These are phyloP conservation scores for Theocolax elegans DNA, from an alignment of 1,140 invertebrate species.

Conservation along the genomic window DNA sequence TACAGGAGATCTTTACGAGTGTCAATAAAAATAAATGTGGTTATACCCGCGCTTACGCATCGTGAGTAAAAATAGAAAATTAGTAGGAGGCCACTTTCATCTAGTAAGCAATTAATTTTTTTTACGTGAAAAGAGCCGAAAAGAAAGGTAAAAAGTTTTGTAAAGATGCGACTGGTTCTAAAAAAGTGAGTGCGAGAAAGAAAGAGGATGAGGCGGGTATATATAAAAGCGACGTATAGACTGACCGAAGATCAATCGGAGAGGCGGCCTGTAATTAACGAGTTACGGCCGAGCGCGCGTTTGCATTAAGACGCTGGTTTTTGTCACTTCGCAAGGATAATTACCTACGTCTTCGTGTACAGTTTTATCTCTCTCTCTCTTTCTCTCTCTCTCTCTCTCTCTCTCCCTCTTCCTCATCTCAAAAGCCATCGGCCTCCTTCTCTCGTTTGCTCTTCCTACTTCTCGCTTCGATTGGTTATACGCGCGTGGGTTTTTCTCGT, in stretches of 20 bases:
- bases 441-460: constrained; percentile 21
- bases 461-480: constrained; percentile 59
- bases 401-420: constrained; percentile 18
- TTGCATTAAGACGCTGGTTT: constrained; percentile 66
- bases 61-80: constrained; percentile 35
- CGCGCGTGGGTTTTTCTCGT: constrained; percentile 59
- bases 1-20: constrained; percentile 35
- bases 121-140: constrained; percentile 31
- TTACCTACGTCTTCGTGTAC: constrained; percentile 50
- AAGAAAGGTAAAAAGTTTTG: too few species aligned
- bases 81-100: constrained; percentile 39
- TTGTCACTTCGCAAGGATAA: constrained; percentile 63
- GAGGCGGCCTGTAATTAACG: constrained; percentile 66
- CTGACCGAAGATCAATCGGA: constrained; percentile 64
- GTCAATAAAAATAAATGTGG: constrained; percentile 34
- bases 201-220: background rate
- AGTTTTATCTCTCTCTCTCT: background rate
- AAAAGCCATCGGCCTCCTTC: too few species aligned
- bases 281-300: constrained; percentile 61
- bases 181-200: too few species aligned
- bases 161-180: background rate
- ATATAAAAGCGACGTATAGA: constrained; percentile 43
- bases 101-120: constrained; percentile 41
- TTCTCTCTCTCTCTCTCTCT: background rate
- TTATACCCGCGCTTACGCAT: too few species aligned